These are phyloP conservation scores for Cacoxenus indagator DNA, from an alignment of 2,888 invertebrate species.

Conservation along the genomic window DNA sequence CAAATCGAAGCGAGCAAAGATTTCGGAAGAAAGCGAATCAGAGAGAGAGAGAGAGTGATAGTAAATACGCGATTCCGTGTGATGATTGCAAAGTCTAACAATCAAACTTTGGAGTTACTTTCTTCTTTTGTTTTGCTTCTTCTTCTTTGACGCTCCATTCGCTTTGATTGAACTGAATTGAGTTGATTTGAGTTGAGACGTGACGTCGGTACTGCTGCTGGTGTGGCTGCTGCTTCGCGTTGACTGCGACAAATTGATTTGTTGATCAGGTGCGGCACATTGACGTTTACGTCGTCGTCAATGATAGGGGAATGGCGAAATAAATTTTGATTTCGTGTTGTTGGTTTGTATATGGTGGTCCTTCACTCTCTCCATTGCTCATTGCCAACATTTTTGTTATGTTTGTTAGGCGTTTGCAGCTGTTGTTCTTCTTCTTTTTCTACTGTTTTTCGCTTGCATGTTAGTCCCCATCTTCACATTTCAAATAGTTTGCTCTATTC, in stretches of 20 bases:
- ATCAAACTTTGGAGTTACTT: too few species aligned
- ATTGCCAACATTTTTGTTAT: neutral
- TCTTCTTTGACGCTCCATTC: neutral
- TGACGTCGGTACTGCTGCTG: too few species aligned
- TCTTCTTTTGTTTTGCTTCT: neutral
- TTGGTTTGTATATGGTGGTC: too few species aligned
- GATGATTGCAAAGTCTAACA: neutral
- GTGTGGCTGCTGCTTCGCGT: neutral
- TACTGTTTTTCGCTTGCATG: neutral
- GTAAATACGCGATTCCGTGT: too few species aligned
- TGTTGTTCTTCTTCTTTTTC: neutral
- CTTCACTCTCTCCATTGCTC: neutral
- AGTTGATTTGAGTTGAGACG: too few species aligned
- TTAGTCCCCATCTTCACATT: too few species aligned
- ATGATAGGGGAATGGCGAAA: neutral
- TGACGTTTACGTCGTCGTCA: neutral
- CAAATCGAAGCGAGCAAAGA: neutral
- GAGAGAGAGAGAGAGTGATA: neutral
- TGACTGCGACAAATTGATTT: conserved; percentile 1
- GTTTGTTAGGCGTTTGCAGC: too few species aligned
- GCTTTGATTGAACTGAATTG: too few species aligned
- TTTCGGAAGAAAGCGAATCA: neutral
- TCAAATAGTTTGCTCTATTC: too few species aligned
- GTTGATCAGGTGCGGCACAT: conserved; percentile 2
- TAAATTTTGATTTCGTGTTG: neutral